phyloP scores from a whole-genome alignment of 2,888 invertebrate species.

The Cepaea hortensis region DNA sequence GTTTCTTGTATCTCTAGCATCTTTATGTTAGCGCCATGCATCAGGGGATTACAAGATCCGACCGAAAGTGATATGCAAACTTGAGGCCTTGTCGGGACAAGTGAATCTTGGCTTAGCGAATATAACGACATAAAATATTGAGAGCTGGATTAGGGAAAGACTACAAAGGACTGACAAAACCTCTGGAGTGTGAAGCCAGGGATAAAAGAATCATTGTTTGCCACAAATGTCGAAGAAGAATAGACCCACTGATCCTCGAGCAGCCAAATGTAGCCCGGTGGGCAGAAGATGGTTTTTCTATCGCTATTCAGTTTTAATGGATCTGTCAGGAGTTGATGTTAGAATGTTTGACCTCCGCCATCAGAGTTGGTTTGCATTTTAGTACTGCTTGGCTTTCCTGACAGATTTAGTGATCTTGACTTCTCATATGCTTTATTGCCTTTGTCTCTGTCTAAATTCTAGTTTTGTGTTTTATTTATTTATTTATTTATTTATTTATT shows the following conservation, averaged over 20 bases:
- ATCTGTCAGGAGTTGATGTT: background rate
- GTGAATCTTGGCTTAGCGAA: background rate
- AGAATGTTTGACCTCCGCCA: background rate
- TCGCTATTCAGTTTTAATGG: background rate
- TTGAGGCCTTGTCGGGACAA: background rate
- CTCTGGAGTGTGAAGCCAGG: background rate
- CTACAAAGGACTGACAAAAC: background rate
- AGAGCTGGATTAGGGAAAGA: constrained; percentile 1
- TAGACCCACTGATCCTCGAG: background rate
- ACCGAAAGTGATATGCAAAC: background rate
- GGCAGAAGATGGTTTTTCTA: background rate
- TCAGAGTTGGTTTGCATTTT: too few relatives aligned
- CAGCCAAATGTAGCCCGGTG: background rate
- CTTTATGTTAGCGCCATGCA: background rate
- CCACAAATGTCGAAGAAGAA: background rate
- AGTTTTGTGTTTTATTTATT: too few relatives aligned
- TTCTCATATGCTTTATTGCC: too few relatives aligned
- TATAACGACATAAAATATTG: background rate
- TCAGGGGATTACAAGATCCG: background rate
- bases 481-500: too few relatives aligned
- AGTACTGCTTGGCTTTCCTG: too few relatives aligned
- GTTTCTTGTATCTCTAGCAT: background rate
- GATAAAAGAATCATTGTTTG: background rate
- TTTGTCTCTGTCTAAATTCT: too few relatives aligned
- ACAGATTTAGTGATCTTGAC: too few relatives aligned